Evolutionary conservation across 2,113 vertebrate species (phyloP).

Genomic region (Rallus limicola): DNA sequence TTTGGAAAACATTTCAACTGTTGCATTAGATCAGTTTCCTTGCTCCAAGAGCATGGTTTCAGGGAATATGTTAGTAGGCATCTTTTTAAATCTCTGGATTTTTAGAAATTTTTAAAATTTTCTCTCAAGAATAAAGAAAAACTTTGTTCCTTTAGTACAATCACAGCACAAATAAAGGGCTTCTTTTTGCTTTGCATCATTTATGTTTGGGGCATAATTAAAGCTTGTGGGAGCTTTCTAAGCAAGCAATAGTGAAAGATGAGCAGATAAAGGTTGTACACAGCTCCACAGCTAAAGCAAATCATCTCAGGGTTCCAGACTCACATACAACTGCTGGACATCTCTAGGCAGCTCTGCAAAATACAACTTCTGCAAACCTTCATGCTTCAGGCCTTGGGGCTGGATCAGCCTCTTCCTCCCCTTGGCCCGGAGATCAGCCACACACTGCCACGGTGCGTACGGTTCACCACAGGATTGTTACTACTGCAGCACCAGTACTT

Average conservation of each 20-base stretch:
- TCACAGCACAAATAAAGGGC: neutral
- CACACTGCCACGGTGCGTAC: neutral
- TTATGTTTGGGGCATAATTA: neutral
- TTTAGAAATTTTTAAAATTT: neutral
- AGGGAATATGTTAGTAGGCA: neutral
- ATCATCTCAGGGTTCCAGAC: neutral
- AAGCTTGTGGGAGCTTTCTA: neutral
- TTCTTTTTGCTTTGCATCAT: neutral
- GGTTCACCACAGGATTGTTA: neutral
- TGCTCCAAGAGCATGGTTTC: neutral
- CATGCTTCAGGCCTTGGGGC: neutral
- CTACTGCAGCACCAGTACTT: neutral
- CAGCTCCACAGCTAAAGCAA: neutral
- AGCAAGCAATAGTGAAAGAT: neutral
- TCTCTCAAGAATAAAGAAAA: neutral
- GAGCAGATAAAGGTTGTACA: accelerated
- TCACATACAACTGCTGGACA: neutral
- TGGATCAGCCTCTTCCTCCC: neutral
- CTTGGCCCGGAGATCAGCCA: neutral
- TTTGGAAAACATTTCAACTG: neutral
- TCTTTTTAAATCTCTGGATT: neutral
- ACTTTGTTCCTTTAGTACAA: neutral
- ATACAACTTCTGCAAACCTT: neutral
- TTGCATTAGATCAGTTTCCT: neutral
- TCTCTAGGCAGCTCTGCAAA: neutral